Conservation (phyloP, 2,888 invertebrate species). For the Fabriciana adippe region DNA sequence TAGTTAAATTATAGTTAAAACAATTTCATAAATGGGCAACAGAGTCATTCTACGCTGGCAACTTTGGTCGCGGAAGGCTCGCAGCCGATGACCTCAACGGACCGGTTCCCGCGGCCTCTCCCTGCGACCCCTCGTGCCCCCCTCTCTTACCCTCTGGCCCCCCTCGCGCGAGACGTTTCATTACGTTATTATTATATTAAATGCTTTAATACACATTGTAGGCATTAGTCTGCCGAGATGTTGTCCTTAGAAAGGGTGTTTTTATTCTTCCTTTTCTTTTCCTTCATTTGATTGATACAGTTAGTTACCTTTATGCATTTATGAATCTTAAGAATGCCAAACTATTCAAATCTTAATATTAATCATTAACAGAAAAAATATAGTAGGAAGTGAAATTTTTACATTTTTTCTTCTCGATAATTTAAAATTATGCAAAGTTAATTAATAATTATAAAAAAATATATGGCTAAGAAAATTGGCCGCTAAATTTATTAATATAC, state of each 20-base stretch:
- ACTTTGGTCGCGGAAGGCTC: slow-evolving; percentile 77
- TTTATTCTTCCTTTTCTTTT: slow-evolving; percentile 60
- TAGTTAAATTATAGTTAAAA: slow-evolving; percentile 58
- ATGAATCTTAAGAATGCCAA: slow-evolving; percentile 47
- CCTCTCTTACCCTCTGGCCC: slow-evolving; percentile 51
- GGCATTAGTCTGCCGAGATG: slow-evolving; percentile 73
- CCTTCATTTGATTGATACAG: slow-evolving; percentile 56
- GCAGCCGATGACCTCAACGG: slow-evolving; percentile 80
- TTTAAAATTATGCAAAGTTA: neutral
- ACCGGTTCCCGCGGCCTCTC: slow-evolving; percentile 72
- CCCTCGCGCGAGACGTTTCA: slow-evolving; percentile 75
- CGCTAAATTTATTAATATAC: too few relatives aligned
- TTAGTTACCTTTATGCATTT: slow-evolving; percentile 35
- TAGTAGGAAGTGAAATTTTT: too few relatives aligned
- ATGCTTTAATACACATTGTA: slow-evolving; percentile 81
- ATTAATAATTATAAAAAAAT: neutral
- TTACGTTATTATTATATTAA: slow-evolving; percentile 83
- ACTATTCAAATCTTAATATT: too few relatives aligned
- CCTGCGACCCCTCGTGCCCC: slow-evolving; percentile 48
- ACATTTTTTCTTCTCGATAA: too few relatives aligned
- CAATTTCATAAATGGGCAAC: slow-evolving; percentile 65
- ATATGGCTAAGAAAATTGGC: too few relatives aligned
- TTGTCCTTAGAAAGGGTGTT: slow-evolving; percentile 65
- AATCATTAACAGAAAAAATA: too few relatives aligned
- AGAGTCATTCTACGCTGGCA: slow-evolving; percentile 61